A percentile compares a stretch with the other conserved stretches of the same genome.
Conservation (phyloP, 2,113 vertebrate genomes). For the Notarius quadriscutis region DNA sequence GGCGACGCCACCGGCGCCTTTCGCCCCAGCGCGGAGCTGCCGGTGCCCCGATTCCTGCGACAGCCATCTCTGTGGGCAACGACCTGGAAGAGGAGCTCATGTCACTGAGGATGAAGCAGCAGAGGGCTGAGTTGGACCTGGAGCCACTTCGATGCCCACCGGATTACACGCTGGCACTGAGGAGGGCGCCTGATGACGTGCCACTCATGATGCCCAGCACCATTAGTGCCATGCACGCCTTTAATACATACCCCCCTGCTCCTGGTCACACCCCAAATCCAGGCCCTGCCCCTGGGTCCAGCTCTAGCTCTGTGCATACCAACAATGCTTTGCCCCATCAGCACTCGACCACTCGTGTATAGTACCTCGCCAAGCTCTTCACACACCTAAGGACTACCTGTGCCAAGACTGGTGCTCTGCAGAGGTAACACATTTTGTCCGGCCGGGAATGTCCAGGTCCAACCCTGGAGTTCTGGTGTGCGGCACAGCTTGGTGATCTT, state of each 20-base stretch:
- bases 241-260: slow-evolving; percentile 92
- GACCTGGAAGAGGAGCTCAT: slow-evolving; percentile 99
- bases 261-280: slow-evolving; percentile 70
- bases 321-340: slow-evolving; percentile 93
- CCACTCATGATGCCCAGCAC: slow-evolving; percentile 98
- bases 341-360: slow-evolving; percentile 84
- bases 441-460: not conserved
- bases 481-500: slow-evolving; percentile 10
- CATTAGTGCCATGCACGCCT: slow-evolving; percentile 97
- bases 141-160: slow-evolving; percentile 85
- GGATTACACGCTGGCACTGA: slow-evolving; percentile 97
- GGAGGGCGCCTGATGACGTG: slow-evolving; percentile 95
- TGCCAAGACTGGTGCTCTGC: slow-evolving; percentile 34
- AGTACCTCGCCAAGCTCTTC: slow-evolving; percentile 61
- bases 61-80: slow-evolving; percentile 75
- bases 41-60: slow-evolving; percentile 43
- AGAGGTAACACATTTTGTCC: slow-evolving; percentile 14
- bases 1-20: slow-evolving; percentile 79
- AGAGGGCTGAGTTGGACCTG: slow-evolving; percentile 85
- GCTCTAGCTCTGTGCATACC: slow-evolving; percentile 82
- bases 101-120: slow-evolving; percentile 99
- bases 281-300: slow-evolving; percentile 80
- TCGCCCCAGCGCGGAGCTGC: slow-evolving; percentile 82
- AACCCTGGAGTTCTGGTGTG: slow-evolving; percentile 9
- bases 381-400: slow-evolving; percentile 43